Evolutionary conservation across 1,140 invertebrate species (phyloP).

Genomic region (Euwallacea fornicatus): DNA sequence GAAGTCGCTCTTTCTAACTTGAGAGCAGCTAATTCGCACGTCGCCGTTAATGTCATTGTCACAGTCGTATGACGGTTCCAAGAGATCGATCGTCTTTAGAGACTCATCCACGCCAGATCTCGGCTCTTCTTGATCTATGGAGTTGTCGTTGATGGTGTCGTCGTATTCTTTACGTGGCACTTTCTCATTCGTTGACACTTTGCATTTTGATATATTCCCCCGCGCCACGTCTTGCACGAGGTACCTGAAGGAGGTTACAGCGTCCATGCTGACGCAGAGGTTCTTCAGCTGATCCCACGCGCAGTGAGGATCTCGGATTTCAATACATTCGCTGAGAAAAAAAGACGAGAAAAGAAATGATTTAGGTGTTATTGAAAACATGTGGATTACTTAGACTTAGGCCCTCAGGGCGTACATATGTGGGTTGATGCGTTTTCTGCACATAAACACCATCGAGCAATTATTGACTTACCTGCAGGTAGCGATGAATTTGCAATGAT

Average conservation of each 20-base stretch:
- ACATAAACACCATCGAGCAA: not conserved
- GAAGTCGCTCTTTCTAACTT: conserved; percentile 70
- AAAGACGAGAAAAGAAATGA: conserved; percentile 41
- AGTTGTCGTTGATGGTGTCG: conserved; percentile 26
- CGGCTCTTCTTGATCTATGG: conserved; percentile 33
- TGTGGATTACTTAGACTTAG: conserved; percentile 10
- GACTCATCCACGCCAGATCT: conserved; percentile 19
- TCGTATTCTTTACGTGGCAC: conserved; percentile 37
- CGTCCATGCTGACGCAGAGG: conserved; percentile 61
- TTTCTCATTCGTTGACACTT: conserved; percentile 40
- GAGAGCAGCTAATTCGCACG: conserved; percentile 24
- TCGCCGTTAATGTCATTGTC: conserved; percentile 36
- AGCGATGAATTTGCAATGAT: conserved; percentile 74
- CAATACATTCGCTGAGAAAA: conserved; percentile 80
- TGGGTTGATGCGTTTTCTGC: not conserved
- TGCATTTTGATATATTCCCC: conserved; percentile 48
- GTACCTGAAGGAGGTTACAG: conserved; percentile 47
- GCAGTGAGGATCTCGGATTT: conserved; percentile 95
- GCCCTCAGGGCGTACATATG: too few relatives aligned
- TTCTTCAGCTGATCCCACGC: conserved; percentile 85
- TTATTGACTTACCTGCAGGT: conserved; percentile 64
- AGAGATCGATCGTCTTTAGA: conserved; percentile 11
- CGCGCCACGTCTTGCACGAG: conserved; percentile 49
- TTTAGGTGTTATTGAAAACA: not conserved
- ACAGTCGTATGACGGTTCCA: conserved; percentile 13